Conservation (phyloP, 2,113 vertebrate genomes). For the Malurus elegans region DNA sequence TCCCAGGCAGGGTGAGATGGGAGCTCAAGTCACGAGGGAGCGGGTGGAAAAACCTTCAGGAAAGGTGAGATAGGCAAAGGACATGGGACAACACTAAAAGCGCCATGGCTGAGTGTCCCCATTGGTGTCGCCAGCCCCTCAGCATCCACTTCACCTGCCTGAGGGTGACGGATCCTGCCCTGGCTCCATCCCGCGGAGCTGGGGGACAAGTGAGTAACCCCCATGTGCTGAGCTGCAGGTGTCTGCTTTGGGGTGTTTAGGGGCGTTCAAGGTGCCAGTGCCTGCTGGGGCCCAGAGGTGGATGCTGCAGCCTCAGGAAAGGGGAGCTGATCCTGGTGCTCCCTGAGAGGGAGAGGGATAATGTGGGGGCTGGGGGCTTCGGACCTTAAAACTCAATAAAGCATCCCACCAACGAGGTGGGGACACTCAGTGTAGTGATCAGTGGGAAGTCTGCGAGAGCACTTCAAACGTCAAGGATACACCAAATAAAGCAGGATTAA, state of each 20-base stretch:
- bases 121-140: accelerated
- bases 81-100: accelerated
- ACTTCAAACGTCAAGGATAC: background rate
- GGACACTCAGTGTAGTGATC: accelerated
- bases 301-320: accelerated
- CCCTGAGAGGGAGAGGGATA: accelerated
- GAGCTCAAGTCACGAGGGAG: accelerated
- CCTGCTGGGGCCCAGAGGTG: accelerated
- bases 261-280: accelerated
- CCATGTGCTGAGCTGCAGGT: accelerated
- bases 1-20: accelerated
- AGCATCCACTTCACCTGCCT: accelerated
- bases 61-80: background rate
- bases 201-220: background rate
- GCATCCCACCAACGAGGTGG: accelerated
- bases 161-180: accelerated
- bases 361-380: accelerated
- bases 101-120: accelerated
- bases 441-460: accelerated
- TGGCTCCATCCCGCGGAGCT: accelerated
- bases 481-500: background rate
- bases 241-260: accelerated
- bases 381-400: accelerated
- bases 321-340: background rate
- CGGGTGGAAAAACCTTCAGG: accelerated